A percentile compares a stretch with the other conserved stretches of the same genome.
Conservation (phyloP, 2,797 vertebrate species). For the Leptatherina wallacei region DNA sequence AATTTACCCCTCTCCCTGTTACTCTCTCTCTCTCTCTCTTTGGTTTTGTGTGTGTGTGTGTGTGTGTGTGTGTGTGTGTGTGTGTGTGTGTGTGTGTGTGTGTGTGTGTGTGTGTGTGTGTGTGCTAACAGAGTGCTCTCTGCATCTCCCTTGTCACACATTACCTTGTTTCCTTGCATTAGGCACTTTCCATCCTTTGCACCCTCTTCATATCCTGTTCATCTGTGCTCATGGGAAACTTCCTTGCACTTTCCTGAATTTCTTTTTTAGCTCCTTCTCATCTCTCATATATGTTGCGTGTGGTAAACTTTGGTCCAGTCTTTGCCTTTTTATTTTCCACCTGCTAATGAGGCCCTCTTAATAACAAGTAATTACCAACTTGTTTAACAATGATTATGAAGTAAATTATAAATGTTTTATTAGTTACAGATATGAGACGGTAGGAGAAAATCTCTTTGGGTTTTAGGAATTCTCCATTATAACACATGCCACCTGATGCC, state of each 20-base stretch:
- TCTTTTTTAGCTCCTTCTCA: conserved; percentile 11
- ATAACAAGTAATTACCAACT: background rate
- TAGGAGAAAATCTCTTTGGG: background rate
- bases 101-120: conserved; percentile 23
- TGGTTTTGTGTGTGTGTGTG: conserved; percentile 17
- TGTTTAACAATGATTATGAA: background rate
- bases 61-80: conserved; percentile 23
- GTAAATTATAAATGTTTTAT: background rate
- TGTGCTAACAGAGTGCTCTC: conserved; percentile 40
- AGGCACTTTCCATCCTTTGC: conserved; percentile 52
- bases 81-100: conserved; percentile 17
- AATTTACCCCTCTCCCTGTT: conserved; percentile 62
- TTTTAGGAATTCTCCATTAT: background rate
- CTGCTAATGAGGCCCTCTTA: background rate
- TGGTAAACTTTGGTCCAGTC: background rate
- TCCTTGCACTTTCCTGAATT: conserved; percentile 35
- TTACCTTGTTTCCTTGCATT: conserved; percentile 68
- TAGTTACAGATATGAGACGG: background rate
- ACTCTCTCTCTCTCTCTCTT: conserved; percentile 5
- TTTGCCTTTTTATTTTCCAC: background rate
- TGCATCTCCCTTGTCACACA: conserved; percentile 52
- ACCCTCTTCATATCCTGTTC: conserved; percentile 44
- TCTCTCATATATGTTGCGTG: conserved; percentile 16
- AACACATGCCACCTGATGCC: background rate
- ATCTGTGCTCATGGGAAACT: conserved; percentile 56